Base-by-base conservation (phyloP, 2,888 invertebrate species). In the Ypsolopha scabrella region DNA sequence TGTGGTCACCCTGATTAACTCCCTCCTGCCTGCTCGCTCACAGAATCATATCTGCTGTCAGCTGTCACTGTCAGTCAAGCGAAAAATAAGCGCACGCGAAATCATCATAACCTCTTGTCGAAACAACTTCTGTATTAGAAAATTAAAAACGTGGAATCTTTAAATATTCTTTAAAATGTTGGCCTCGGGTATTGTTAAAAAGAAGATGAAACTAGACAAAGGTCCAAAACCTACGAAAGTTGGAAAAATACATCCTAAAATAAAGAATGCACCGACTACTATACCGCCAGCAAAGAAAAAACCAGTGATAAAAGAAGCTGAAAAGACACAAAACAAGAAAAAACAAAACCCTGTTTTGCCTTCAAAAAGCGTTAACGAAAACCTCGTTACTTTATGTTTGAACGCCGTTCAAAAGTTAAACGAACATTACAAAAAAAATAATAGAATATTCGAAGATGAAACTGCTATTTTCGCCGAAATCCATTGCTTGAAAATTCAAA, bases 401-500 rank as follows among this genome's bases (percentile, higher is more conserved):
- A 61, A 56, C 52, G 80, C 80, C 10, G 60, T 86, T 47, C 64
- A 75, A 49, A 67, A 76, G 54, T 58, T 85, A 52, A 58, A 67
- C 10, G 56, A 57, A 36, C 63, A 68, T 49, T 64, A 71, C 43
- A 74, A 71, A 53, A 75, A 78, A 44, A 81, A 76, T 53, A 85
- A 82, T 55, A 62, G 67, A n/a, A 70, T 92, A 43, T 88, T 92
- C 58, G 82, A 87, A 24, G 88, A 85, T 41, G 89, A 89, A 57
- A 75, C 81, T 53, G 85, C 88, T 9, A 77, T 92, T 62, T 89
- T 89, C 64, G 72, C 90, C 48, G 89, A 90, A 75, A 75, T 92
- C 33, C 82, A 80, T 34, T 87, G 89, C 53, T 88, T 92, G 39
- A 93, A 91, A 79, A 88, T 93, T 51, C 89, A 92, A 35, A 88